These are phyloP conservation scores for Patiria pectinifera DNA, from an alignment of 53 echinoderm and acorn worm species.

Conservation along the genomic window DNA sequence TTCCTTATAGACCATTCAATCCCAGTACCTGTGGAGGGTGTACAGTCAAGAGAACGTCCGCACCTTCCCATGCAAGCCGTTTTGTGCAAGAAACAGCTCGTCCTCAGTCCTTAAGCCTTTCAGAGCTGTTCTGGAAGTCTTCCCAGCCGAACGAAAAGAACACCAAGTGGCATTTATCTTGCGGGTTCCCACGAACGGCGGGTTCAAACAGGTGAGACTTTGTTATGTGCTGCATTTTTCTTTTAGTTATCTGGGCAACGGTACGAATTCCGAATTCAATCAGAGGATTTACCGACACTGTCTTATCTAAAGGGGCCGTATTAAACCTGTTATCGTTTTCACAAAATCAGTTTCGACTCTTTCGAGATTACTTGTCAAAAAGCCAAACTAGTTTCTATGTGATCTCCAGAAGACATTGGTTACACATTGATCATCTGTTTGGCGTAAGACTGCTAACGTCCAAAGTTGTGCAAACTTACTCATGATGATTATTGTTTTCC, in stretches of 20 bases:
- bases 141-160: neutral
- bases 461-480: neutral
- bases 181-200: neutral
- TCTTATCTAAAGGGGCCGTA: too few species aligned
- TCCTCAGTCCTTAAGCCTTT: neutral
- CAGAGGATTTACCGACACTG: too few species aligned
- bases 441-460: neutral
- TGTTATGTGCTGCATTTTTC: too few species aligned
- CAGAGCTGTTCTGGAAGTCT: neutral
- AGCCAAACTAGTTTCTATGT: too few species aligned
- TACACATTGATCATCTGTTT: neutral
- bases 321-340: too few species aligned
- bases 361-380: too few species aligned
- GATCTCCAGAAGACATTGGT: too few species aligned
- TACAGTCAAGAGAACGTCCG: neutral
- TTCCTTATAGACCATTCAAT: neutral
- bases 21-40: neutral
- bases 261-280: too few species aligned
- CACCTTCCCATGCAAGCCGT: neutral
- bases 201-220: neutral
- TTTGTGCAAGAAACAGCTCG: neutral
- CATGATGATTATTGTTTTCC: neutral
- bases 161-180: neutral
- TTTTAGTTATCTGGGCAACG: too few species aligned
- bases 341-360: too few species aligned